Percentiles rank a stretch among this genome's conserved stretches.
These are phyloP conservation scores for Spizaetus ornatus DNA, from an alignment of 2,113 vertebrate genomes.

Conservation along the genomic window DNA sequence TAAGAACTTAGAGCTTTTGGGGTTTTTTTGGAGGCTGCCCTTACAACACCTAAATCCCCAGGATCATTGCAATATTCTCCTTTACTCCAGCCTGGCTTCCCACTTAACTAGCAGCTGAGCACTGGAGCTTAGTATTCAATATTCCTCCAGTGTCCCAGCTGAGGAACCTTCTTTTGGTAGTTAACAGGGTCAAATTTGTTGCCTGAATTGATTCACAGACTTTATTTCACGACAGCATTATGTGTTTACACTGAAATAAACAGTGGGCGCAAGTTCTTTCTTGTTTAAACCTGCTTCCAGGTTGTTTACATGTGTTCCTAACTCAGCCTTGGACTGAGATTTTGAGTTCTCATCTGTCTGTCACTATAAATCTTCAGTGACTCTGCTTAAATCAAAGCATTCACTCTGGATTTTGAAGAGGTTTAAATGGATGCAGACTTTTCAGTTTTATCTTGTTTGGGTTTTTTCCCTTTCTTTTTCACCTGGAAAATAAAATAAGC, in stretches of 20 bases:
- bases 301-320: neutral
- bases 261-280: neutral
- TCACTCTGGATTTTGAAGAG: neutral
- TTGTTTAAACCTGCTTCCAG: neutral
- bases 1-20: neutral
- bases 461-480: neutral
- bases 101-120: neutral
- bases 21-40: neutral
- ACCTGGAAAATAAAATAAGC: slow-evolving; percentile 29
- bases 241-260: neutral
- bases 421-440: neutral
- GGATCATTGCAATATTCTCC: neutral
- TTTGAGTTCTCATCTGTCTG: neutral
- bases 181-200: neutral
- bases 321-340: neutral
- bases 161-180: neutral
- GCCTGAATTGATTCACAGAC: neutral
- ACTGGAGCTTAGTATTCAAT: neutral
- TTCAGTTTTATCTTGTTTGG: neutral
- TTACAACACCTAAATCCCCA: neutral
- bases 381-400: neutral
- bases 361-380: neutral
- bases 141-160: neutral
- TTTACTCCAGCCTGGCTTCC: neutral
- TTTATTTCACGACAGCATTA: neutral